Evolutionary conservation across 2,113 vertebrate genomes (phyloP).

Genomic region (Cochlearius cochlearius): DNA sequence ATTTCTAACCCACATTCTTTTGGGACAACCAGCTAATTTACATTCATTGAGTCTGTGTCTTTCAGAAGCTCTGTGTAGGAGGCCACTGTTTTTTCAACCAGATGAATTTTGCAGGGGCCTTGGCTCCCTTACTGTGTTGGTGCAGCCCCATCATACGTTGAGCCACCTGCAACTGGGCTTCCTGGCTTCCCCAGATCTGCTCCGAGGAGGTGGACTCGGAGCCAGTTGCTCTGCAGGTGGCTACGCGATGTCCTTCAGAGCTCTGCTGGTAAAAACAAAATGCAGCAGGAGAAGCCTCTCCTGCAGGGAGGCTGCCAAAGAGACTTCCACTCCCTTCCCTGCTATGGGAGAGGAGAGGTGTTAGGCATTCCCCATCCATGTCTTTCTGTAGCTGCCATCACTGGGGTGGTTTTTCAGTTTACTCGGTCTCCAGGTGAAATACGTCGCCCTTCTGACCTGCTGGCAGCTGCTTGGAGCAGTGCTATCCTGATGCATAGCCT

Average conservation of each 20-base stretch:
- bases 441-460: not conserved
- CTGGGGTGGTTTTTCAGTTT: not conserved
- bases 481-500: fast-evolving
- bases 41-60: not conserved
- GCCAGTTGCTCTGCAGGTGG: not conserved
- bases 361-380: not conserved
- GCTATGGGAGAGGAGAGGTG: not conserved
- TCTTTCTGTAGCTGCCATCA: not conserved
- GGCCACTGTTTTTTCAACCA: not conserved
- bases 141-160: not conserved
- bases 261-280: not conserved
- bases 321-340: not conserved
- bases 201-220: fast-evolving
- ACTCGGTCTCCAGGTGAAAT: not conserved
- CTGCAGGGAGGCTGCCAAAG: not conserved
- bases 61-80: not conserved
- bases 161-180: not conserved
- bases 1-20: not conserved
- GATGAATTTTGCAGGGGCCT: not conserved
- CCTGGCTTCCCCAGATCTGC: not conserved
- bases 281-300: not conserved
- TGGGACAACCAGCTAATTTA: not conserved
- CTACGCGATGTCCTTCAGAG: not conserved
- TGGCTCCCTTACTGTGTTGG: fast-evolving
- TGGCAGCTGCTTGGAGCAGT: not conserved